Percentiles rank a stretch among this genome's conserved stretches.
Evolutionary conservation across 2,797 vertebrate genomes (phyloP).

Genomic region (Mastacembelus armatus): DNA sequence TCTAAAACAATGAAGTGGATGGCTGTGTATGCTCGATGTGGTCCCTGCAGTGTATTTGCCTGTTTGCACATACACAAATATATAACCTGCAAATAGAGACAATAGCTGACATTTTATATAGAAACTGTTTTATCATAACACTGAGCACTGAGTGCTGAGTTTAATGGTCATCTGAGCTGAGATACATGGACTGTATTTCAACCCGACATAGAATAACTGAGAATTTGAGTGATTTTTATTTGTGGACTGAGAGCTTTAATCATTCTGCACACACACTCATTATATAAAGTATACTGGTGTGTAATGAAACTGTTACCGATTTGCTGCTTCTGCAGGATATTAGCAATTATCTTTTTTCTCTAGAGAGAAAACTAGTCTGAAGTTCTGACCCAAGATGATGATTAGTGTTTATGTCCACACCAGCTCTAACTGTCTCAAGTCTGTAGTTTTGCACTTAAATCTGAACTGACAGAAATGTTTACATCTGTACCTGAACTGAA

Average conservation of each 20-base stretch:
- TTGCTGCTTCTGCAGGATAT: slow-evolving; percentile 1
- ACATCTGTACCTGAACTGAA: background rate
- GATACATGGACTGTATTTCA: background rate
- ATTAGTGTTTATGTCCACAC: background rate
- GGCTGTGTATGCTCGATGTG: background rate
- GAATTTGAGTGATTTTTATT: background rate
- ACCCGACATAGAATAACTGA: background rate
- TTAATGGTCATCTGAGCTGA: slow-evolving; percentile 36
- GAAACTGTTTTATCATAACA: background rate
- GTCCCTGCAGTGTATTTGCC: background rate
- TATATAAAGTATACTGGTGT: background rate
- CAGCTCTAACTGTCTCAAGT: background rate
- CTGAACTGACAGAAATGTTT: background rate
- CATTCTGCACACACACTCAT: background rate
- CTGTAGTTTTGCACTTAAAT: too few relatives aligned
- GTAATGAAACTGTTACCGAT: slow-evolving; percentile 8
- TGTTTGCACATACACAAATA: too few relatives aligned
- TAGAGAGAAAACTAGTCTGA: background rate
- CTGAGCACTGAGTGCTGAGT: background rate
- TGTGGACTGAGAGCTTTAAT: background rate
- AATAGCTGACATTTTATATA: slow-evolving; percentile 9
- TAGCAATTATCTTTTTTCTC: background rate
- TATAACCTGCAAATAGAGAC: background rate
- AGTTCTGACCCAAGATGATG: background rate
- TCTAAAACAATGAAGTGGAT: background rate